Base-by-base conservation (phyloP, 2,797 vertebrate genomes). In the Saguinus oedipus region DNA sequence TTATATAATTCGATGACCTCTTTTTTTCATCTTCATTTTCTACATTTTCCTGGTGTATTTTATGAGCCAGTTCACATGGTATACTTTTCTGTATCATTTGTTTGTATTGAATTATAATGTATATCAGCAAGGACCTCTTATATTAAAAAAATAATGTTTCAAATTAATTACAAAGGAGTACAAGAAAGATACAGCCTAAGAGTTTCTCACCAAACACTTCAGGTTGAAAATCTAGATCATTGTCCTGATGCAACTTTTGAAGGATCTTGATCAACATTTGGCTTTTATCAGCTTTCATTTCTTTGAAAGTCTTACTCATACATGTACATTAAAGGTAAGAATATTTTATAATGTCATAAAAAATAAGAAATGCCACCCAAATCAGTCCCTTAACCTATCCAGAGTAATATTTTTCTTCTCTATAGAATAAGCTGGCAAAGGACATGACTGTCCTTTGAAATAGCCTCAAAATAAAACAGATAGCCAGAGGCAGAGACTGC, bases 91-190 rank as follows among this genome's bases (percentile, higher is more conserved):
- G 92, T 89, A 87, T 93, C 78, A 97, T 91, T 96, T 95, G 57
- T 89, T 97, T 97, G 96, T 93, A 93, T 78, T 94, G 81, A 97
- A 96, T 76, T 89, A 7, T 86, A 97, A 94, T 96, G 44, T 96
- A 50, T 15, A 76, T 95, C 94, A 89, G 75, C 64, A 96, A 96
- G 30, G 76, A 33, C 44, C 86, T 76, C 24, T 95, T 92, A 90
- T 88, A 95, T 96, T 83, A 90, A 92, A 90, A 74, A 95, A 90
- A 76, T 12, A 93, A 74, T 87, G 39, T 70, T 91, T 93, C 61
- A 87, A 93, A 89, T 96, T 94, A 92, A 87, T 90, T 92, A 84
- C 55, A 80, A 96, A 80, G 48, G 26, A 81, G 14, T 80, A 57
- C 13, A 76, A 93, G n/a, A 95, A 78, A 26, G n/a, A 87, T 22